Conservation (phyloP, 2,113 vertebrate genomes). For the Tachycineta bicolor region DNA sequence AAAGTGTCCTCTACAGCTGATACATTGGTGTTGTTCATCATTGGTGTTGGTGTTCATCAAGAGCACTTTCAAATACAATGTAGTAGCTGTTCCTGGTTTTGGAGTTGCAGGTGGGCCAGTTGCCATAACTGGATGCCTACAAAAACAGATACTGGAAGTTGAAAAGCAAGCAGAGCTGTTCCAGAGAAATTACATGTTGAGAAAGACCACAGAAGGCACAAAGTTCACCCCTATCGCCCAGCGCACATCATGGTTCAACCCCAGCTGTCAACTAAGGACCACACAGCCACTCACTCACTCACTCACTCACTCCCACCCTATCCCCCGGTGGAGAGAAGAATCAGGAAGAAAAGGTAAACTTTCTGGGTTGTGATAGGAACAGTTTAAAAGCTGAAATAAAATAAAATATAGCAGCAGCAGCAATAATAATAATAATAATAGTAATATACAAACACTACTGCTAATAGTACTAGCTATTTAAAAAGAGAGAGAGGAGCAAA, state of each 20-base stretch:
- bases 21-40: no score
- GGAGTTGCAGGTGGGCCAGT: not conserved
- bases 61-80: not conserved
- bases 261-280: not conserved
- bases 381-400: not conserved
- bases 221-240: fast-evolving
- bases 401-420: not conserved
- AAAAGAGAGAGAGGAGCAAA: not conserved
- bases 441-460: not conserved
- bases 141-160: not conserved
- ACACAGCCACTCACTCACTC: not conserved
- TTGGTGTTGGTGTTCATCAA: not conserved
- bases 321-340: not conserved
- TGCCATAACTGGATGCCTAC: not conserved
- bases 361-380: not conserved
- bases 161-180: not conserved
- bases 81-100: not conserved
- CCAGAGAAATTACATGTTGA: not conserved
- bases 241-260: not conserved
- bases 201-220: not conserved
- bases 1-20: not conserved
- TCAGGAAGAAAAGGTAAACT: not conserved
- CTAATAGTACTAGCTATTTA: not conserved
- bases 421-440: not conserved
- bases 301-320: not conserved